These are phyloP conservation scores for Schizothorax lantsangensis DNA, from an alignment of 2,797 vertebrate species.

Conservation along the genomic window DNA sequence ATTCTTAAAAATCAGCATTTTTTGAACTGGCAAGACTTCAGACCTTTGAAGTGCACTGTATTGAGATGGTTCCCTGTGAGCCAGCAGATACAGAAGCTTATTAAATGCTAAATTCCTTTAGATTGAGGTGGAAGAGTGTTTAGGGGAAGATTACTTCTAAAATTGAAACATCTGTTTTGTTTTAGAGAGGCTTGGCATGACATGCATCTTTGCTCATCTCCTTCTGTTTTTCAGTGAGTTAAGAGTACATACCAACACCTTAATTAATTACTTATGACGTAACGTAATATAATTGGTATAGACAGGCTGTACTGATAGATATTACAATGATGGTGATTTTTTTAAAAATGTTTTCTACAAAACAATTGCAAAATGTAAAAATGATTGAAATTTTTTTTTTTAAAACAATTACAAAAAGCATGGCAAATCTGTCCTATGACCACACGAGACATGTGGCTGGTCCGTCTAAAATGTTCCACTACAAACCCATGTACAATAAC, in stretches of 20 bases:
- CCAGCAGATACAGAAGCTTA: conserved; percentile 26
- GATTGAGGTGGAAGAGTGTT: conserved; percentile 10
- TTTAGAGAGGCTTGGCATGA: conserved; percentile 45
- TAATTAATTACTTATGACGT: conserved; percentile 3
- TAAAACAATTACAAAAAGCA: not conserved
- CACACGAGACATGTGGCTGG: not conserved
- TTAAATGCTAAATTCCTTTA: conserved; percentile 24
- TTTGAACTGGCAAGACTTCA: not conserved
- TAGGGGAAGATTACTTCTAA: conserved; percentile 37
- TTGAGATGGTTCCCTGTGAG: not conserved
- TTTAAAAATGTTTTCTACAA: not conserved
- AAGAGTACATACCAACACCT: not conserved
- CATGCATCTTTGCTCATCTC: conserved; percentile 40
- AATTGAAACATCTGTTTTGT: conserved; percentile 54
- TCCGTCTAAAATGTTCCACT: not conserved
- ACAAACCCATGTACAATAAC: not conserved
- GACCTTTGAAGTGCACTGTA: not conserved
- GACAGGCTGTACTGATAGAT: not conserved
- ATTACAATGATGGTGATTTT: not conserved
- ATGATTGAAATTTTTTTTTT: no score
- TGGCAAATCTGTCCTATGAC: not conserved
- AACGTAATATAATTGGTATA: not conserved
- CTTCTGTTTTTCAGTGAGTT: conserved; percentile 11
- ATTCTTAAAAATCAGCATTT: not conserved
- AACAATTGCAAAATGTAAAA: not conserved